Conservation (phyloP, 2,888 invertebrate species). For the Hololepta plana region DNA sequence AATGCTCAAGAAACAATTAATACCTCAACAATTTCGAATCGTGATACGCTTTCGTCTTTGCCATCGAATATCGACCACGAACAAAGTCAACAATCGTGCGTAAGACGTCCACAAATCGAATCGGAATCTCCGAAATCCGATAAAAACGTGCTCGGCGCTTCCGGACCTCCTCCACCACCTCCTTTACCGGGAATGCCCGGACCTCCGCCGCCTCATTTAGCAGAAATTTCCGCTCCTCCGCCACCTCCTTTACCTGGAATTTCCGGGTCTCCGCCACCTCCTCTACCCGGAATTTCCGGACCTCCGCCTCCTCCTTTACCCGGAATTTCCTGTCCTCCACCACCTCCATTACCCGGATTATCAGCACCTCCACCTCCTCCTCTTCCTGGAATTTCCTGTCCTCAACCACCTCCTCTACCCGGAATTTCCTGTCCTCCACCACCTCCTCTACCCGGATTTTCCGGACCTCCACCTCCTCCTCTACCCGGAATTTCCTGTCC, state of each 20-base stretch:
- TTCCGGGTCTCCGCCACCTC: slow-evolving; percentile 11
- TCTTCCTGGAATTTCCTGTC: slow-evolving; percentile 22
- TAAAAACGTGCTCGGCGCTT: no score
- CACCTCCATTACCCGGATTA: slow-evolving; percentile 8
- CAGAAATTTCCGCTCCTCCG: slow-evolving; percentile 7
- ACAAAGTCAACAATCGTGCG: no score
- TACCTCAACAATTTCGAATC: no score
- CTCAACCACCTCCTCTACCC: slow-evolving; percentile 21
- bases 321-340: slow-evolving; percentile 8
- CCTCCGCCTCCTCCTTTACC: slow-evolving; percentile 14
- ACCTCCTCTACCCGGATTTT: slow-evolving; percentile 16
- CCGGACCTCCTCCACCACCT: slow-evolving; percentile 8
- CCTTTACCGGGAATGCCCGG: slow-evolving; percentile 5
- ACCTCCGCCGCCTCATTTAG: slow-evolving; percentile 10
- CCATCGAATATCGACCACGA: no score
- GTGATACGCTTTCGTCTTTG: no score
- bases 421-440: slow-evolving; percentile 13
- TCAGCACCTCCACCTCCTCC: slow-evolving; percentile 21
- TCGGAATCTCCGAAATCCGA: no score
- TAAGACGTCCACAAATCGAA: no score
- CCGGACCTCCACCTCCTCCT: slow-evolving; percentile 18
- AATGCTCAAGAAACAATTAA: no score
- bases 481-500: no score
- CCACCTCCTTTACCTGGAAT: slow-evolving; percentile 9
- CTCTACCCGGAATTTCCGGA: slow-evolving; percentile 10